Evolutionary conservation across 2,113 vertebrate genomes (phyloP).

Genomic region (Pygoscelis adeliae): DNA sequence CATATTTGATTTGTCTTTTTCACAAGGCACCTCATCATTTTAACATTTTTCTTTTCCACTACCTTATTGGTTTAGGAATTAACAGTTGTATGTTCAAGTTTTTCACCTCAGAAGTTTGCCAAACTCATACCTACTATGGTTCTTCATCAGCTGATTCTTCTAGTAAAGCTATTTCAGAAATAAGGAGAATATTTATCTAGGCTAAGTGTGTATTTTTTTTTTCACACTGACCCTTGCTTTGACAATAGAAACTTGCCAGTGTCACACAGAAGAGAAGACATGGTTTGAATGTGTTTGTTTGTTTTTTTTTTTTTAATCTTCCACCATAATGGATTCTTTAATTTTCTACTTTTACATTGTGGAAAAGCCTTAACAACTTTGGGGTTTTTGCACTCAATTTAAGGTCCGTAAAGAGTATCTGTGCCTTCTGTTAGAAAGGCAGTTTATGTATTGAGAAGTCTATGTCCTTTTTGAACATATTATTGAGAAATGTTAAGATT

Average conservation of each 20-base stretch:
- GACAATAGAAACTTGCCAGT: not conserved
- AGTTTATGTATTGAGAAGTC: not conserved
- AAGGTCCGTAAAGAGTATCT: not conserved
- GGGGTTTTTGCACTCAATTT: not conserved
- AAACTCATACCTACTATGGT: not conserved
- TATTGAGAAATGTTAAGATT: not conserved
- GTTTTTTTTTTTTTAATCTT: not conserved
- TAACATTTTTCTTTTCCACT: not conserved
- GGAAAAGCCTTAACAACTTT: not conserved
- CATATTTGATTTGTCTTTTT: not conserved
- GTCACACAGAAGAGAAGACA: not conserved
- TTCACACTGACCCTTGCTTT: too few relatives aligned
- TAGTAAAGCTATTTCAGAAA: not conserved
- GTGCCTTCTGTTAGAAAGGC: not conserved
- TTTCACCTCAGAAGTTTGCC: not conserved
- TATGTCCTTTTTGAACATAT: not conserved
- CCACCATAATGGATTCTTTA: not conserved
- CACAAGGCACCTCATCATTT: not conserved
- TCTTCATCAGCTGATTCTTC: not conserved
- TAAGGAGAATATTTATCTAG: not conserved
- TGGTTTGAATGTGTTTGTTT: not conserved
- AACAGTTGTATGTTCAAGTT: not conserved
- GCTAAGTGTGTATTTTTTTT: not conserved
- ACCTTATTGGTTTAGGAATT: not conserved
- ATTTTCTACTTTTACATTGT: not conserved